phyloP scores from a whole-genome alignment of 2,797 vertebrate genomes.

The Sciurus carolinensis region DNA sequence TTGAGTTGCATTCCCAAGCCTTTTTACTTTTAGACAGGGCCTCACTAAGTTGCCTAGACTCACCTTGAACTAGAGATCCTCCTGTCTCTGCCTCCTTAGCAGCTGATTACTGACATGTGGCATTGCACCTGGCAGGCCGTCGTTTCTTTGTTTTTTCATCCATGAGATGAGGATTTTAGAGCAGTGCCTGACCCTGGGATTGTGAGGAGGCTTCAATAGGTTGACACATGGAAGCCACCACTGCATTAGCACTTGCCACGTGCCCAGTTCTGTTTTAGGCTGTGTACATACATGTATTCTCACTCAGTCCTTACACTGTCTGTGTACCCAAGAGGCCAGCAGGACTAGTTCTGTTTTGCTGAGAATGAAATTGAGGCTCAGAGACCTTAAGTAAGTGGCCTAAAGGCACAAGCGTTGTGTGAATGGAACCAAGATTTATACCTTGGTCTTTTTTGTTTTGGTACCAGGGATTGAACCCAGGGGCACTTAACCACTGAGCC shows the following conservation, averaged over 20 bases:
- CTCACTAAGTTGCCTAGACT: too few species aligned
- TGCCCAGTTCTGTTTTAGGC: not conserved
- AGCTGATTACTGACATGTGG: too few species aligned
- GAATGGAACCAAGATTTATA: not conserved
- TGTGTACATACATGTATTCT: not conserved
- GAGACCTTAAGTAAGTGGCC: not conserved
- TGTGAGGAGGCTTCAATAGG: not conserved
- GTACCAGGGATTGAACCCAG: too few species aligned
- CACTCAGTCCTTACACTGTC: not conserved
- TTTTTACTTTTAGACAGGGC: too few species aligned
- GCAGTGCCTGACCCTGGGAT: not conserved
- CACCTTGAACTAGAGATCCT: too few species aligned
- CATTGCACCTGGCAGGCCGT: not conserved
- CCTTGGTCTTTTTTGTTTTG: too few species aligned
- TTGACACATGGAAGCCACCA: not conserved
- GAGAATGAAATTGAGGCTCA: not conserved
- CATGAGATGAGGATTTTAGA: not conserved
- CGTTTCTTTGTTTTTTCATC: constrained; percentile 32
- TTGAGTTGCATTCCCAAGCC: too few species aligned
- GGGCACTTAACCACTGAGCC: too few species aligned
- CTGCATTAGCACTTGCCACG: not conserved
- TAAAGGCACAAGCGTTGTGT: not conserved
- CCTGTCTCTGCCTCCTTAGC: too few species aligned
- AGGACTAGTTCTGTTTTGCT: not conserved
- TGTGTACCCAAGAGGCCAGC: not conserved